These are phyloP conservation scores for Anarsia innoxiella DNA, from an alignment of 2,888 invertebrate species.

Conservation along the genomic window DNA sequence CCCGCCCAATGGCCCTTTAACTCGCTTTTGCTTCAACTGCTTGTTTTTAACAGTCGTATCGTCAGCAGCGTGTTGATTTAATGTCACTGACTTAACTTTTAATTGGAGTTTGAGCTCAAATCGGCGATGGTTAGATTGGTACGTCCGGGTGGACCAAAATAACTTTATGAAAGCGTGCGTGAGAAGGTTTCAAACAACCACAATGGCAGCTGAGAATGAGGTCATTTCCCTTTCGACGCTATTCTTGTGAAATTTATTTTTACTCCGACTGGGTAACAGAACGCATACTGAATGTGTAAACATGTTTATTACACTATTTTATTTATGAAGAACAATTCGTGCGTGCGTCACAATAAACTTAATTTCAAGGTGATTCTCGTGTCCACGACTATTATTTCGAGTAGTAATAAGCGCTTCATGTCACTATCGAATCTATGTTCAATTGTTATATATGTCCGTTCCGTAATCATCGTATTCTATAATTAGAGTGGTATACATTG, in stretches of 20 bases:
- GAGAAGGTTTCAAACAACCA: slow-evolving; percentile 52
- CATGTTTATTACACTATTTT: slow-evolving; percentile 15
- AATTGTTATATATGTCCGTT: no score
- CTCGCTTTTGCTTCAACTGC: slow-evolving; percentile 23
- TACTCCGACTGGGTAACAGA: slow-evolving; percentile 35
- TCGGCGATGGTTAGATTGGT: slow-evolving; percentile 58
- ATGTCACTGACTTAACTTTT: slow-evolving; percentile 41
- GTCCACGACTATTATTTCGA: not conserved
- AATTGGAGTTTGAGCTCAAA: slow-evolving; percentile 54
- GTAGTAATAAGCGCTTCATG: no score
- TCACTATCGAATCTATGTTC: no score
- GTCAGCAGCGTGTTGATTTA: slow-evolving; percentile 47
- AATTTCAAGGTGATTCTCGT: not conserved
- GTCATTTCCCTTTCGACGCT: slow-evolving; percentile 63
- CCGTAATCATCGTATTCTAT: no score
- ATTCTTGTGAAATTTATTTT: slow-evolving; percentile 53
- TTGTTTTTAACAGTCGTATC: not conserved
- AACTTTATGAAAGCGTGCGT: slow-evolving; percentile 64
- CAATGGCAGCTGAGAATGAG: slow-evolving; percentile 47
- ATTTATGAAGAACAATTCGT: no score
- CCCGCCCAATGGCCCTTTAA: slow-evolving; percentile 22
- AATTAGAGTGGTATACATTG: no score
- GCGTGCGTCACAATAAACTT: not conserved
- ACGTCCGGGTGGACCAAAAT: slow-evolving; percentile 64
- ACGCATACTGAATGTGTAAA: slow-evolving; percentile 21